Evolutionary conservation across 2,797 vertebrate species (phyloP), one percentile per base, ranked within the genome.

Genomic region (Coccyzus lansbergi): DNA sequence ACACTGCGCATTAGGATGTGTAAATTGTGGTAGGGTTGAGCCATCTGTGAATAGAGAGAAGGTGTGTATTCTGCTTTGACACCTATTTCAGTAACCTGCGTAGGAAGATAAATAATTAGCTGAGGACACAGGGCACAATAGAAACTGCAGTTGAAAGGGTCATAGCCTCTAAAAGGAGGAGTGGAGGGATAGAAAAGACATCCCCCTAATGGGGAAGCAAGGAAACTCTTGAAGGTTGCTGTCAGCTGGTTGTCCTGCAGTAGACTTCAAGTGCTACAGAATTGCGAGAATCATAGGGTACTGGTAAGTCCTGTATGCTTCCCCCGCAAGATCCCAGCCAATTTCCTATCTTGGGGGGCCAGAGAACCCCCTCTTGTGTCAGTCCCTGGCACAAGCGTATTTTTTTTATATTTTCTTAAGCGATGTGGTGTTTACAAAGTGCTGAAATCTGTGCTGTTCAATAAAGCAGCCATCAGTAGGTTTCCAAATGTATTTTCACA

Each of bases 291-390:
- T 58, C 10, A 0, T 0, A 0, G 26, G 36, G 29, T 48, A 24
- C 36, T 0, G 0, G 34, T 21, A 87, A 59, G 16, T 53, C 42
- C 5, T 0, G 0, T 56, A 15, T 44, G 18, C 25, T 77, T 76
- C 38, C 55, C 34, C 10, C 0, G 0, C 36, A 28, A 51, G 33
- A 42, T 52, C 59, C 15, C 67, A 52, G 38, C 18, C 63, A 21
- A 1, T 84, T 56, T 63, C 40, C 64, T 44, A 0, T 76, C 22
- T 31, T 7, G 2, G 14, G 38, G 26, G 22, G 15, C 12, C 52
- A 69, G 29, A 79, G 81, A 70, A 56, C 18, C 15, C 18, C 25
- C 12, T 81, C 19, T 31, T 67, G 15, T 67, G 55, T 33, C 53
- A 52, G 34, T 69, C 63, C 51, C 38, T 80, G 74, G 18, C 31